Conservation (phyloP, 2,888 invertebrate genomes). For the Tanypteryx hageni region DNA sequence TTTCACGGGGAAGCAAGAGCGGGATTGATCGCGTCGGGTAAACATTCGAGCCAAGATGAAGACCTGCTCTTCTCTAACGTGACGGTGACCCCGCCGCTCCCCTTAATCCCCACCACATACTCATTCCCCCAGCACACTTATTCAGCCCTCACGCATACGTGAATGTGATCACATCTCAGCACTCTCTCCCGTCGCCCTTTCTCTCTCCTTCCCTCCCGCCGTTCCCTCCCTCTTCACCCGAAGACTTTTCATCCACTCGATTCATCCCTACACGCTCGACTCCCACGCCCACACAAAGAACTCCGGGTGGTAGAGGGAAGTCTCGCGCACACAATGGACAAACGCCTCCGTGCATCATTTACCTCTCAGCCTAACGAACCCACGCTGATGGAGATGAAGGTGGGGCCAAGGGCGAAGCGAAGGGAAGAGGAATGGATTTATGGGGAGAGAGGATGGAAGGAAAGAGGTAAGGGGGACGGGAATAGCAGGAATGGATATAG, state of each 20-base stretch:
- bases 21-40: neutral
- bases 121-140: no score
- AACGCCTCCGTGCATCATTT: conserved; percentile 28
- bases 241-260: conserved; percentile 5
- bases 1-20: neutral
- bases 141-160: neutral
- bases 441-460: neutral
- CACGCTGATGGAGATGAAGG: neutral
- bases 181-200: neutral
- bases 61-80: neutral
- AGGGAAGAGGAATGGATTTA: neutral
- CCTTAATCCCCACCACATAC: neutral
- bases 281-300: neutral
- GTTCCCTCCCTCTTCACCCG: neutral
- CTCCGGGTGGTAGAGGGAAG: neutral
- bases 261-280: neutral
- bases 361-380: conserved; percentile 6
- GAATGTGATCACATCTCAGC: conserved; percentile 4
- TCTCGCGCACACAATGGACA: neutral
- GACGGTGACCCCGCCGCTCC: neutral
- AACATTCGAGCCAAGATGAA: conserved; percentile 31
- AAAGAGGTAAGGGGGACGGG: neutral
- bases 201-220: neutral
- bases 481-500: neutral
- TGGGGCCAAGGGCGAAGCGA: neutral